phyloP scores from a whole-genome alignment of 2,888 invertebrate genomes.

The Patella caerulea region DNA sequence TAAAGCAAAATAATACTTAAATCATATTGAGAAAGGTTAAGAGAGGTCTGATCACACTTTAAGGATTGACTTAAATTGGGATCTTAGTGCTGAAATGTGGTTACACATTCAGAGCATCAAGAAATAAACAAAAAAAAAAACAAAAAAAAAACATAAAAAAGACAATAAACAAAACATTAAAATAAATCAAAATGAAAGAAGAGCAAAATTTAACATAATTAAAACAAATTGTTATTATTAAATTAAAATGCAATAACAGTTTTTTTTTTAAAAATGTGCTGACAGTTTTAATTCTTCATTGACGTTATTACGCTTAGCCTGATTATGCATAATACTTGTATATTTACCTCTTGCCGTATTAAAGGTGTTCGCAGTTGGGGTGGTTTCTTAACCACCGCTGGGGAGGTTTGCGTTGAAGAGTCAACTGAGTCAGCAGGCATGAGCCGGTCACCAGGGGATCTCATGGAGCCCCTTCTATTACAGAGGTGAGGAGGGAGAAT shows the following conservation, averaged over 20 bases:
- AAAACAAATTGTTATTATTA: no score
- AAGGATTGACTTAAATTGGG: no score
- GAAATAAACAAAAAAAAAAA: not conserved
- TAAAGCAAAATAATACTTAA: no score
- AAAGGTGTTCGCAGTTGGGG: slow-evolving; percentile 13
- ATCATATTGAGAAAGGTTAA: no score
- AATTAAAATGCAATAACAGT: no score
- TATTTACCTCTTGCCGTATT: slow-evolving; percentile 13
- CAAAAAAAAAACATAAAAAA: not conserved
- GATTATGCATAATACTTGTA: not conserved
- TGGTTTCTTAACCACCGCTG: slow-evolving; percentile 25
- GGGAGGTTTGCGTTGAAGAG: slow-evolving; percentile 36
- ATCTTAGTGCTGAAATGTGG: no score
- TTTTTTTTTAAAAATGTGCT: no score
- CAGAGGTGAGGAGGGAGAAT: slow-evolving; percentile 17
- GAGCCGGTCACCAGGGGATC: slow-evolving; percentile 15
- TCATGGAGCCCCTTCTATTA: slow-evolving; percentile 16
- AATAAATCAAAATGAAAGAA: not conserved
- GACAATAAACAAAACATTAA: not conserved
- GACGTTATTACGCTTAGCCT: not conserved
- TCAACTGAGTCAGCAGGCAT: slow-evolving; percentile 25
- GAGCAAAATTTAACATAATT: no score
- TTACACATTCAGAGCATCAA: no score
- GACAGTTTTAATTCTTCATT: no score
- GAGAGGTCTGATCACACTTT: no score